phyloP scores from a whole-genome alignment of 2,113 vertebrate genomes.

The Notarius lentiginosus region DNA sequence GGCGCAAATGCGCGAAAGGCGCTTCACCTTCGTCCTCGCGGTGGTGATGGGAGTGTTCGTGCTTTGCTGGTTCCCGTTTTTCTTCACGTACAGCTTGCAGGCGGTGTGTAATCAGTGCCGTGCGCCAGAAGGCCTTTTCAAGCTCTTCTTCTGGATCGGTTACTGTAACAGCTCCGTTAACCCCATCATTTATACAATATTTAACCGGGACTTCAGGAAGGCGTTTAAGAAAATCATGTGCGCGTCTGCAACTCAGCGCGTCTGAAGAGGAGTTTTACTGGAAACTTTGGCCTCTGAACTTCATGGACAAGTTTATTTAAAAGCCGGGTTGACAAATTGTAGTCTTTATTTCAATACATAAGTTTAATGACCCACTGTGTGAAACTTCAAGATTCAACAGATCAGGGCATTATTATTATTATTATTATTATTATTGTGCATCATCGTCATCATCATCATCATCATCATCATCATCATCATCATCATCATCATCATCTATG shows the following conservation, averaged over 20 bases:
- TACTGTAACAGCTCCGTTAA: conserved; percentile 78
- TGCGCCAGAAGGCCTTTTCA: conserved; percentile 82
- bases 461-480: background rate
- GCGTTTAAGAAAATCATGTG: conserved; percentile 80
- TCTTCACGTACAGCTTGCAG: conserved; percentile 84
- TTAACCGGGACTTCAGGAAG: conserved; percentile 82
- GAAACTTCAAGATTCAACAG: background rate
- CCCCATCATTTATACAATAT: conserved; percentile 75
- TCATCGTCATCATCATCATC: background rate
- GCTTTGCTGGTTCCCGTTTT: conserved; percentile 88
- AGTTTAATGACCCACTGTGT: background rate
- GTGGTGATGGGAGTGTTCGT: conserved; percentile 85
- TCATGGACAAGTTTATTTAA: background rate
- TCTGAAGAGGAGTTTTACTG: conserved; percentile 36
- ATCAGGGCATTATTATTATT: background rate
- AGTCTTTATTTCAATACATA: background rate
- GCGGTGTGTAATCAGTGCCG: conserved; percentile 78
- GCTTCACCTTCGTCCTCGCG: conserved; percentile 81
- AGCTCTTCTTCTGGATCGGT: conserved; percentile 88
- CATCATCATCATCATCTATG: background rate
- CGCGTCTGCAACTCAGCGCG: conserved; percentile 52
- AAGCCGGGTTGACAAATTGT: background rate
- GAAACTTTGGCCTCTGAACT: conserved; percentile 3
- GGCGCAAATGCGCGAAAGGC: conserved; percentile 77
- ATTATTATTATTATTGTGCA: background rate